phyloP scores from a whole-genome alignment of 2,888 invertebrate genomes.

The Asteroscopus sphinx region DNA sequence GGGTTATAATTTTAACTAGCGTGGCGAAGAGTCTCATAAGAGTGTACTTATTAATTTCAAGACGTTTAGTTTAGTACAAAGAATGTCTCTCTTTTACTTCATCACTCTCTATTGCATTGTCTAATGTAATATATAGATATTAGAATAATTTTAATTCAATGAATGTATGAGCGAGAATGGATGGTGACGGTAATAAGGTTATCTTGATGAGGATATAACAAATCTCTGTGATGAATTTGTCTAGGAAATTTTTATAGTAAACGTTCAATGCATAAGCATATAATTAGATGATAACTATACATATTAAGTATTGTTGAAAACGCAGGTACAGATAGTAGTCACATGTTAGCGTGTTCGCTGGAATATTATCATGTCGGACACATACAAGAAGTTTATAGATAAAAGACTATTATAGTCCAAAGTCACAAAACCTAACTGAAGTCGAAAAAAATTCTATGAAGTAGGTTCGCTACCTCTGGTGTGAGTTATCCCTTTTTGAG shows the following conservation, averaged over 20 bases:
- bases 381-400: constrained; percentile 15
- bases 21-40: constrained; percentile 84
- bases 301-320: constrained; percentile 68
- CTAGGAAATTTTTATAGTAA: constrained; percentile 79
- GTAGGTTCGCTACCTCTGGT: constrained; percentile 22
- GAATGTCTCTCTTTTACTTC: constrained; percentile 87
- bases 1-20: constrained; percentile 63
- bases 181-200: constrained; percentile 79
- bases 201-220: constrained; percentile 78
- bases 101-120: constrained; percentile 87
- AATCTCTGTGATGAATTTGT: constrained; percentile 88
- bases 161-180: constrained; percentile 78
- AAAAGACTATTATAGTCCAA: constrained; percentile 7
- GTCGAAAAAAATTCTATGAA: background rate
- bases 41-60: constrained; percentile 85
- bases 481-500: constrained; percentile 13
- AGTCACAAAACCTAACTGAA: constrained; percentile 1
- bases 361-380: constrained; percentile 45
- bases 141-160: constrained; percentile 75
- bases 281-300: constrained; percentile 61
- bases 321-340: constrained; percentile 64
- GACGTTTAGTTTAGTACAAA: constrained; percentile 87
- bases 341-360: constrained; percentile 49
- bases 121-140: constrained; percentile 76
- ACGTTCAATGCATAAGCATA: constrained; percentile 78